Conservation (phyloP, 2,888 invertebrate species). For the Lacanobia oleracea region DNA sequence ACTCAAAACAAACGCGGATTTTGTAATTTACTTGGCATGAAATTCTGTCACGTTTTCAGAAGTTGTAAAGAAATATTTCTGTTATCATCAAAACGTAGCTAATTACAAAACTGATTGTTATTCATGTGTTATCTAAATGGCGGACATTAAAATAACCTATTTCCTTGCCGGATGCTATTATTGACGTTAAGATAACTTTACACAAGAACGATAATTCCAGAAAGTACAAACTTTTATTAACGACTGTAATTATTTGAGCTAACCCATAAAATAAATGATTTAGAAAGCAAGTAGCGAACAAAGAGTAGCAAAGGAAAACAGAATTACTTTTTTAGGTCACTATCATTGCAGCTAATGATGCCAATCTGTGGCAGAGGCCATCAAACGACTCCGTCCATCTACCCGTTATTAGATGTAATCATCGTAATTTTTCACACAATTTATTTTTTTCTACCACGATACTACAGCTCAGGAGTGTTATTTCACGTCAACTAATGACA, state of each 20-base stretch:
- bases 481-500: constrained; percentile 88
- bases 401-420: constrained; percentile 89
- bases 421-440: constrained; percentile 91
- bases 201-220: constrained; percentile 35
- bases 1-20: constrained; percentile 48
- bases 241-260: constrained; percentile 46
- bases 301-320: constrained; percentile 80
- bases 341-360: constrained; percentile 88
- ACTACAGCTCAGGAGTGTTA: constrained; percentile 81
- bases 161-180: constrained; percentile 59
- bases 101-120: constrained; percentile 24
- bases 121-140: constrained; percentile 45
- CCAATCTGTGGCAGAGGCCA: constrained; percentile 86
- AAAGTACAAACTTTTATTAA: constrained; percentile 41
- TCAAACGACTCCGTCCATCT: constrained; percentile 83
- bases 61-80: neutral
- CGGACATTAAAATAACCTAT: constrained; percentile 50
- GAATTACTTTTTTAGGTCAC: constrained; percentile 86
- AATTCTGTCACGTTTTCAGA: constrained; percentile 12
- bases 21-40: constrained; percentile 54
- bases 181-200: constrained; percentile 59
- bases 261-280: constrained; percentile 54
- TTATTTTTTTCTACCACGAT: constrained; percentile 85
- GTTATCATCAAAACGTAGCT: constrained; percentile 22
- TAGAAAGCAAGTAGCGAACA: constrained; percentile 73